Percentiles rank a stretch among this genome's conserved stretches.
Conservation (phyloP, 2,113 vertebrate species). For the Bostrychus sinensis region DNA sequence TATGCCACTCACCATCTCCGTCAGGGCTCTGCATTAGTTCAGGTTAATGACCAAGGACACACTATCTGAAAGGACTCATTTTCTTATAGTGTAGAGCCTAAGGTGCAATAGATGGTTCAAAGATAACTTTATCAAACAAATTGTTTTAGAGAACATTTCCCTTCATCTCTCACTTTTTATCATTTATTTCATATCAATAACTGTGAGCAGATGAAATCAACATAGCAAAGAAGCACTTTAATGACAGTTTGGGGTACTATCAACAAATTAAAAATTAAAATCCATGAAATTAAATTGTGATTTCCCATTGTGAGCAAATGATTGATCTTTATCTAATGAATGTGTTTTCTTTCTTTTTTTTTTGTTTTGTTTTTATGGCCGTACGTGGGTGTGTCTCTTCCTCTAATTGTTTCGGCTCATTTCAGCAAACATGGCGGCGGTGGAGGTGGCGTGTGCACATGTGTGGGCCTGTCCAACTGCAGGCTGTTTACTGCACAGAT, state of each 20-base stretch:
- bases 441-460: slow-evolving; percentile 13
- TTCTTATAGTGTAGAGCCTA: background rate
- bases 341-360: too few relatives aligned
- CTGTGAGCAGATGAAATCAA: slow-evolving; percentile 47
- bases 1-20: slow-evolving; percentile 22
- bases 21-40: slow-evolving; percentile 11
- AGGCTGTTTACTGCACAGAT: slow-evolving; percentile 55
- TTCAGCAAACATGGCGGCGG: background rate
- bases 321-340: slow-evolving; percentile 71
- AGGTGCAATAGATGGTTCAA: background rate
- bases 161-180: background rate
- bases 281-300: slow-evolving; percentile 73
- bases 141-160: background rate
- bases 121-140: too few relatives aligned
- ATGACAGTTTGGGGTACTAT: slow-evolving; percentile 67
- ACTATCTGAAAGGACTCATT: background rate
- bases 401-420: slow-evolving; percentile 24
- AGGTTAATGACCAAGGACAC: slow-evolving; percentile 26
- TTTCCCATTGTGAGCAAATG: slow-evolving; percentile 62
- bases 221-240: slow-evolving; percentile 36
- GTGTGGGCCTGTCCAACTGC: slow-evolving; percentile 53
- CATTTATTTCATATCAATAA: slow-evolving; percentile 24
- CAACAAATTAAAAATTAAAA: slow-evolving; percentile 73
- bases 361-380: slow-evolving; percentile 11
- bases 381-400: slow-evolving; percentile 1